phyloP scores from a whole-genome alignment of 2,797 vertebrate species.

The Sebastes itinus region DNA sequence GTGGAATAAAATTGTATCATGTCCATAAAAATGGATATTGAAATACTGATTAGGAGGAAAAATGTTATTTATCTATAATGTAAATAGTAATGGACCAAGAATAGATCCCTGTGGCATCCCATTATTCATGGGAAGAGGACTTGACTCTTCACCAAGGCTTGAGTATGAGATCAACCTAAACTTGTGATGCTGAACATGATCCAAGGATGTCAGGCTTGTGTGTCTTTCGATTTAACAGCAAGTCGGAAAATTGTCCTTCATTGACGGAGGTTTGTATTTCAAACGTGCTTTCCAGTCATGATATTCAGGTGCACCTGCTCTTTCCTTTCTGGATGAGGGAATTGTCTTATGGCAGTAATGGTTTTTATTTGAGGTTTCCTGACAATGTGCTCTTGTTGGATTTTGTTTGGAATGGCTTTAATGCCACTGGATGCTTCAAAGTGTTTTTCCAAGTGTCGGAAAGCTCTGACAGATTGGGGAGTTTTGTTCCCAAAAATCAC shows the following conservation, averaged over 20 bases:
- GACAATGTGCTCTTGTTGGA: not conserved
- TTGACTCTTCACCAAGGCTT: not conserved
- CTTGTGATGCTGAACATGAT: not conserved
- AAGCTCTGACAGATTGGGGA: not conserved
- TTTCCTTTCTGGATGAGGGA: not conserved
- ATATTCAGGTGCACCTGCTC: conserved; percentile 14
- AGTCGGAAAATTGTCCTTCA: not conserved
- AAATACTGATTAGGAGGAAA: not conserved
- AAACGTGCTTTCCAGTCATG: not conserved
- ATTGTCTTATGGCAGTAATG: not conserved
- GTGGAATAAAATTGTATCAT: not conserved
- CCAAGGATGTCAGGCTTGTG: not conserved
- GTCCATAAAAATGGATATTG: not conserved
- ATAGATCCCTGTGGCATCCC: not conserved
- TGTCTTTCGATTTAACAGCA: not conserved
- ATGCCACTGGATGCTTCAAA: not conserved
- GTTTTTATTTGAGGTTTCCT: conserved; percentile 8
- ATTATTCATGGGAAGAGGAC: not conserved
- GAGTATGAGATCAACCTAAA: not conserved
- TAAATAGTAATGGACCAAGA: not conserved
- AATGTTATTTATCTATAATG: not conserved
- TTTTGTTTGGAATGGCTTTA: conserved; percentile 3
- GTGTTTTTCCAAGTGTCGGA: not conserved
- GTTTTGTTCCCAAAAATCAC: not conserved
- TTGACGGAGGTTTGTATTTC: not conserved